These are phyloP conservation scores for Percopsis omiscomaycus DNA, from an alignment of 2,797 vertebrate genomes.

Conservation along the genomic window DNA sequence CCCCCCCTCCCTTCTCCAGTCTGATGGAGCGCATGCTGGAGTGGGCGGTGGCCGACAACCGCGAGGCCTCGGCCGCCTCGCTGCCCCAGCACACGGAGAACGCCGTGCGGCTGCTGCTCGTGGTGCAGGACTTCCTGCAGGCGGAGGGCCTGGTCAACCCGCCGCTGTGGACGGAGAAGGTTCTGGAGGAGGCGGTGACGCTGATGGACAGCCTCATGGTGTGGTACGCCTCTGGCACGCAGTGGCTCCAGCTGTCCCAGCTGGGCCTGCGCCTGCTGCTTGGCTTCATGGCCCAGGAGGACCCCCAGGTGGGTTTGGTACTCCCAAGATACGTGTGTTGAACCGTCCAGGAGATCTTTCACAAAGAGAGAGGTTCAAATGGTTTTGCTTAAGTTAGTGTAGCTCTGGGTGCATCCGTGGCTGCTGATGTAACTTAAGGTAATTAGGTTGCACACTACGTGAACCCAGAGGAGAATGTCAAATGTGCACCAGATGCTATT, in stretches of 20 bases:
- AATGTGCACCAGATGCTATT: neutral
- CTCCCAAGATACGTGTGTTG: neutral
- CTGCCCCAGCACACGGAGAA: slow-evolving; percentile 89
- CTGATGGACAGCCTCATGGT: slow-evolving; percentile 92
- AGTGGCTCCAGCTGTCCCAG: slow-evolving; percentile 87
- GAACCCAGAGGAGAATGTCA: neutral
- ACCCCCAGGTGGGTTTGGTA: slow-evolving; percentile 81
- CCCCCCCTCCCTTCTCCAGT: slow-evolving; percentile 57
- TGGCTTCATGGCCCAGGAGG: slow-evolving; percentile 92
- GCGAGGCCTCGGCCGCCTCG: slow-evolving; percentile 82
- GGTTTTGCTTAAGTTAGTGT: no score
- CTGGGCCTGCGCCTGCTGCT: slow-evolving; percentile 90
- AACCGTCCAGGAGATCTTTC: no score
- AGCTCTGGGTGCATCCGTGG: no score
- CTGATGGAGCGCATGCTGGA: slow-evolving; percentile 96
- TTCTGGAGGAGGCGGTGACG: slow-evolving; percentile 89
- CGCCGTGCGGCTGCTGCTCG: slow-evolving; percentile 85
- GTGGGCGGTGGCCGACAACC: slow-evolving; percentile 89
- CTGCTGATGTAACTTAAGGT: no score
- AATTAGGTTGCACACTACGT: no score
- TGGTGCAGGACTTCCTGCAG: slow-evolving; percentile 93
- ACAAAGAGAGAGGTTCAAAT: no score
- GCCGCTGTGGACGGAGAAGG: slow-evolving; percentile 91
- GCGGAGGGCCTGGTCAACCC: slow-evolving; percentile 90
- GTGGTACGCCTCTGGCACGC: slow-evolving; percentile 85